Evolutionary conservation across 2,113 vertebrate species (phyloP).

Genomic region (Burhinus oedicnemus): DNA sequence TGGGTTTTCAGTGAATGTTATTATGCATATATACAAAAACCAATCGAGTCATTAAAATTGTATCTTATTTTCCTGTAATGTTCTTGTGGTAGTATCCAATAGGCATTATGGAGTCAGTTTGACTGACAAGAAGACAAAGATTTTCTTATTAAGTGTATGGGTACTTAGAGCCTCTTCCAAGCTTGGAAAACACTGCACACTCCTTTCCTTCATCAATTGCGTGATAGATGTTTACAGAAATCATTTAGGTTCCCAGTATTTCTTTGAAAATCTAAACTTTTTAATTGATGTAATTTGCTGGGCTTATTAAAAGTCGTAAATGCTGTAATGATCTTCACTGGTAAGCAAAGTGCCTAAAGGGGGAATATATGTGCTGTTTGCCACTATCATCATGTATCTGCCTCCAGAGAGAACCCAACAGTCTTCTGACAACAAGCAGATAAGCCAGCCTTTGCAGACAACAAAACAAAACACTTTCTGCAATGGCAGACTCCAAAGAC

Average conservation of each 20-base stretch:
- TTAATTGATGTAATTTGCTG: not conserved
- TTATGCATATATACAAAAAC: not conserved
- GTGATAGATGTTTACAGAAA: not conserved
- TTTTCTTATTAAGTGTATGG: not conserved
- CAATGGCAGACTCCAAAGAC: not conserved
- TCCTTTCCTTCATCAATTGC: not conserved
- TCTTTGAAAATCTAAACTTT: not conserved
- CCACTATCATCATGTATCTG: rapidly evolving
- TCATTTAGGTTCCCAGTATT: not conserved
- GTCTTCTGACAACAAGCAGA: not conserved
- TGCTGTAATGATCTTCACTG: not conserved
- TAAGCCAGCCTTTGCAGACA: not conserved
- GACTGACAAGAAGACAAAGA: not conserved
- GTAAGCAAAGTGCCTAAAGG: not conserved
- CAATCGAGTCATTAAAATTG: not conserved
- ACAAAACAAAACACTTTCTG: not conserved
- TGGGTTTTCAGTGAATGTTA: not conserved
- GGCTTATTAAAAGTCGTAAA: not conserved
- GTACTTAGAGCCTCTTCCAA: not conserved
- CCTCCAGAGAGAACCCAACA: not conserved
- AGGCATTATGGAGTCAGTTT: not conserved
- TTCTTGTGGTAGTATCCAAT: not conserved
- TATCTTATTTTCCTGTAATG: not conserved
- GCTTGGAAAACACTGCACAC: not conserved
- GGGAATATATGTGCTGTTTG: not conserved